Evolutionary conservation across 1,140 invertebrate species (phyloP), one percentile per base, ranked within the genome.

Genomic region (Drosophila baimaii): DNA sequence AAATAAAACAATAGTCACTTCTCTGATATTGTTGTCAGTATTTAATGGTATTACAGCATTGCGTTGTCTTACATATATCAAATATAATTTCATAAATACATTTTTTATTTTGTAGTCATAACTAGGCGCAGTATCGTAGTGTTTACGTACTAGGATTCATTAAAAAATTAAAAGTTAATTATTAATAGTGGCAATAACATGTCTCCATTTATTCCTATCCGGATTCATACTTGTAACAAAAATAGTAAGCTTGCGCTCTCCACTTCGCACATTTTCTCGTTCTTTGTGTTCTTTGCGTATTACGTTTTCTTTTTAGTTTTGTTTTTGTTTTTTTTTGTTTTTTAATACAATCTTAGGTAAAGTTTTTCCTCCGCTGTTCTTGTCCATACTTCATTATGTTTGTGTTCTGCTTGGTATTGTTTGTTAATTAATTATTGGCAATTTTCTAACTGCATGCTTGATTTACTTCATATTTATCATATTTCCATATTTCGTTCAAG

Each of bases 311-410:
- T 68, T 46, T 51, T 65, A 46, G 69, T 12, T 31, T 51, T 65
- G 49, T 75, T 12, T 31, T 39, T 41, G 7, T 27, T 46, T 10
- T 41, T 39, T 33, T 12, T 10, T 41, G 33, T 33, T 12, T 57
- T 86, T 71, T 78, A 89, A 89, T 90, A 89, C 84, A 89, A 89
- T 89, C 84, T 90, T 89, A 89, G 84, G 84, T 89, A 89, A 90
- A 81, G 80, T 80, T 84, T 51, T 54, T 66, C 58, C 21, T 66
- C 58, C 21, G 41, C 59, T 54, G 19, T 78, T 49, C 77, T 59
- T 71, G 47, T 80, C 58, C 64, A 76, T 52, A 6, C 35, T 13
- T 21, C 19, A 52, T 35, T 56, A 27, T 52, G 37, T 75, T 69
- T 69, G 58, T 77, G 55, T 77, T 35, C 62, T 78, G 68, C 64